Conservation (phyloP, 30 jellyfish, hydroid and myxozoan genomes). For the Aurelia coerulea region DNA sequence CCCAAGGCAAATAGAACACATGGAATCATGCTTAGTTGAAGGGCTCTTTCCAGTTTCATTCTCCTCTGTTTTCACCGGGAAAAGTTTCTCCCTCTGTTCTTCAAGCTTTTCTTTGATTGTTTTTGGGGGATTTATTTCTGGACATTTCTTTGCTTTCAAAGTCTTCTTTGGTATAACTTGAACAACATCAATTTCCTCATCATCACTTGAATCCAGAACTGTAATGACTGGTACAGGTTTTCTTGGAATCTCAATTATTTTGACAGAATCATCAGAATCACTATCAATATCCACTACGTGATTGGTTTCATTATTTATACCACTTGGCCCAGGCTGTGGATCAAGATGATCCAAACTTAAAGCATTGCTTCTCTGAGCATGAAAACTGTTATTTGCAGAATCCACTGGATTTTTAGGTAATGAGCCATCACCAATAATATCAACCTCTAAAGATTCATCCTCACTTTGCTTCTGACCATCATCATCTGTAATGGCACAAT, state of each 20-base stretch:
- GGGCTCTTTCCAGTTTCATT: slow-evolving; percentile 14
- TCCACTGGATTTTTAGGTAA: too few species aligned
- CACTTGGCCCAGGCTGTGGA: slow-evolving; percentile 63
- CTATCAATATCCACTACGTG: background rate
- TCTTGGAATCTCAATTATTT: slow-evolving; percentile 63
- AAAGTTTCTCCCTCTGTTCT: slow-evolving; percentile 29
- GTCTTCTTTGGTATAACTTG: background rate
- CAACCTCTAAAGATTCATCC: background rate
- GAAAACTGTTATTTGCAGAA: too few species aligned
- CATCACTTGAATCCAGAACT: slow-evolving; percentile 60
- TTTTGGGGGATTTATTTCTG: background rate
- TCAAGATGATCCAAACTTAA: background rate
- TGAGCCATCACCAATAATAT: background rate
- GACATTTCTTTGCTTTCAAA: background rate
- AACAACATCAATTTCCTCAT: slow-evolving; percentile 22
- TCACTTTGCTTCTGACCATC: too few species aligned
- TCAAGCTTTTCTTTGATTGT: slow-evolving; percentile 59
- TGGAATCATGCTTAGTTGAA: slow-evolving; percentile 71
- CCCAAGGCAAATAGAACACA: slow-evolving; percentile 92
- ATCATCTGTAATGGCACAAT: too few species aligned
- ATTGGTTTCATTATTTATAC: slow-evolving; percentile 11
- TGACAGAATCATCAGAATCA: slow-evolving; percentile 75
- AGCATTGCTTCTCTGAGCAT: too few species aligned
- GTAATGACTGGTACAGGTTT: slow-evolving; percentile 52
- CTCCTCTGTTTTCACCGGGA: slow-evolving; percentile 56